Conservation (phyloP, 1,140 invertebrate genomes). For the Varroa destructor region DNA sequence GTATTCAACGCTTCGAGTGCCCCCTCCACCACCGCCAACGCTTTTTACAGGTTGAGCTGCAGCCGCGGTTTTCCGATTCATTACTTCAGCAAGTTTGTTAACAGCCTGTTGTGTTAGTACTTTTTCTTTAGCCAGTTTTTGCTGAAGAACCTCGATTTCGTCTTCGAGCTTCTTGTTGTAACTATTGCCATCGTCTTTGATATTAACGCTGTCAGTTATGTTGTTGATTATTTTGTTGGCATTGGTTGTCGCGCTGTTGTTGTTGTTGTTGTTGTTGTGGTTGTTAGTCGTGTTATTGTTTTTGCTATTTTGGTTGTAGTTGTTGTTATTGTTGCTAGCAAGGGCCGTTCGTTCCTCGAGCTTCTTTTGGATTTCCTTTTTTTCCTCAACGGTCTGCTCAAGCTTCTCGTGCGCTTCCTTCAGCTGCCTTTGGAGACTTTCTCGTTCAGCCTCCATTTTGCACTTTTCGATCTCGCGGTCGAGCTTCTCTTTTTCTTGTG, state of each 20-base stretch:
- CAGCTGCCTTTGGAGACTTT: slow-evolving; percentile 29
- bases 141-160: slow-evolving; percentile 18
- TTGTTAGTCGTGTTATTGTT: slow-evolving; percentile 29
- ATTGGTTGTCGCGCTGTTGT: slow-evolving; percentile 41
- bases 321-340: background rate
- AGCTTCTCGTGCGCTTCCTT: slow-evolving; percentile 33
- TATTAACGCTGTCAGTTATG: slow-evolving; percentile 7
- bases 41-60: slow-evolving; percentile 45
- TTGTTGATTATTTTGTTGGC: slow-evolving; percentile 29
- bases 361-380: background rate
- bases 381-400: background rate
- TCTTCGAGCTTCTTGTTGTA: slow-evolving; percentile 66
- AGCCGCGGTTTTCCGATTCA: slow-evolving; percentile 68
- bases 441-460: slow-evolving; percentile 21
- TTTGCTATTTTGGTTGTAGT: slow-evolving; percentile 9
- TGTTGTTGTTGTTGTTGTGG: background rate
- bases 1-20: slow-evolving; percentile 55
- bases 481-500: slow-evolving; percentile 17
- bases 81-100: slow-evolving; percentile 90
- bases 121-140: slow-evolving; percentile 35
- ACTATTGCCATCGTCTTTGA: slow-evolving; percentile 49
- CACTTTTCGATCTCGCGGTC: slow-evolving; percentile 18
- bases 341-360: background rate
- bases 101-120: slow-evolving; percentile 59
- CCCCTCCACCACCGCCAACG: slow-evolving; percentile 45